Evolutionary conservation across 2,797 vertebrate species (phyloP).

Genomic region (Emydoidea blandingii): DNA sequence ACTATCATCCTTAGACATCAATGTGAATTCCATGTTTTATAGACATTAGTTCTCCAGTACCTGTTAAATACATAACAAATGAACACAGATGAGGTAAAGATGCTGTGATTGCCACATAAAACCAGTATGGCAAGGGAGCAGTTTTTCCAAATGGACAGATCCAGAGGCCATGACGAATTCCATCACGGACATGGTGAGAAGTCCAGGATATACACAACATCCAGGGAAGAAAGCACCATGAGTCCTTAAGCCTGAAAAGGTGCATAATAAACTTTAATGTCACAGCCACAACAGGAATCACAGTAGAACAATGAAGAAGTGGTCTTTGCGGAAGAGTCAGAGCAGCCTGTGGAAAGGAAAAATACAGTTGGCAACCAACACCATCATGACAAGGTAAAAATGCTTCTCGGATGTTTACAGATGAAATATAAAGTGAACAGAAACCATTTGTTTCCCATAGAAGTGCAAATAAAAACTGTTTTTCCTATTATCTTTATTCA

Average conservation of each 20-base stretch:
- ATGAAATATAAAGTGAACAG: neutral
- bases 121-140: slow-evolving; percentile 92
- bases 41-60: slow-evolving; percentile 92
- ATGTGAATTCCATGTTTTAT: slow-evolving; percentile 93
- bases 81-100: slow-evolving; percentile 95
- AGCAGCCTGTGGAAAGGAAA: slow-evolving; percentile 85
- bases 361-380: neutral
- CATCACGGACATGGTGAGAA: slow-evolving; percentile 95
- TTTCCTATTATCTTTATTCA: neutral
- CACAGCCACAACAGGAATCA: slow-evolving; percentile 91
- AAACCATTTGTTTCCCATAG: neutral
- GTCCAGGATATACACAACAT: slow-evolving; percentile 95
- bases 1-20: slow-evolving; percentile 84
- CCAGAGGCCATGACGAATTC: slow-evolving; percentile 94
- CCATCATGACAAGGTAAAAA: neutral
- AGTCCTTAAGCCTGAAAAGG: slow-evolving; percentile 91
- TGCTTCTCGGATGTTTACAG: neutral
- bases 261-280: slow-evolving; percentile 91
- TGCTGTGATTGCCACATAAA: slow-evolving; percentile 92
- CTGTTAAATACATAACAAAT: slow-evolving; percentile 94
- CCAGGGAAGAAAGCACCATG: slow-evolving; percentile 97
- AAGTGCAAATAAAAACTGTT: slow-evolving; percentile 6
- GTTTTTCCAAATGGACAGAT: slow-evolving; percentile 95
- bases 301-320: slow-evolving; percentile 93
- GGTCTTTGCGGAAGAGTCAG: slow-evolving; percentile 91